Base-by-base conservation (phyloP, 2,888 invertebrate species). In the Conistra vaccinii region DNA sequence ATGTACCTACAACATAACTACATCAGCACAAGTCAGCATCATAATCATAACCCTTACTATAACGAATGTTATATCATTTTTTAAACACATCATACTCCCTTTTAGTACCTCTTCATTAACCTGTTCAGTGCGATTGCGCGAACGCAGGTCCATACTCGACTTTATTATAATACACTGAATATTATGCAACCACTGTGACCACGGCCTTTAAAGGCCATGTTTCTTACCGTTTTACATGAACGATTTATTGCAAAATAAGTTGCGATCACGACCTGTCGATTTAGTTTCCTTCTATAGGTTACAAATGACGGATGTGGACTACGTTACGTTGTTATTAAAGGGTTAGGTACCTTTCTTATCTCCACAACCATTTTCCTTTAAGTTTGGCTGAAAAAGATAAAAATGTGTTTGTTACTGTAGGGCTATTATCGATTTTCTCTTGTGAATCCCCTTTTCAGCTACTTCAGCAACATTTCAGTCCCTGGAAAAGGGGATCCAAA, bases 141-240 rank as follows among this genome's bases (percentile, higher is more conserved):
- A 48, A 20, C 66, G 45, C 66, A 66, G 42, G 42, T 70, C 57
- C 65, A 62, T 71, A 76, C 42, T 26, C 29, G 26, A n/a, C 12
- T 77, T 76, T 66, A 62, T 71, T 71, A 73, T 73, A 69, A 71
- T 81, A 58, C 81, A 53, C 63, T 72, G 67, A 74, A 78, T 81
- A 81, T 87, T 88, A 82, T 83, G 82, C 86, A 86, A 86, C 82
- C 53, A 32, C n/a, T 78, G 70, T 85, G 78, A 84, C 80, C 81
- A 83, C 84, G 85, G 88, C 89, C 85, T 91, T 91, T 91, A 91
- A 91, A 91, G 85, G 89, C 87, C 89, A 87, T 75, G 84, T 72
- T 83, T 81, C 71, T 69, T 78, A 70, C 72, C 69, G 62, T 75
- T 84, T 85, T 81, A 82, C 83, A 65, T 86, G 88, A 90, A 53